A percentile compares a stretch with the other conserved stretches of the same genome.
Evolutionary conservation across 1,140 invertebrate genomes (phyloP).

Genomic region (Pararge aegeria): DNA sequence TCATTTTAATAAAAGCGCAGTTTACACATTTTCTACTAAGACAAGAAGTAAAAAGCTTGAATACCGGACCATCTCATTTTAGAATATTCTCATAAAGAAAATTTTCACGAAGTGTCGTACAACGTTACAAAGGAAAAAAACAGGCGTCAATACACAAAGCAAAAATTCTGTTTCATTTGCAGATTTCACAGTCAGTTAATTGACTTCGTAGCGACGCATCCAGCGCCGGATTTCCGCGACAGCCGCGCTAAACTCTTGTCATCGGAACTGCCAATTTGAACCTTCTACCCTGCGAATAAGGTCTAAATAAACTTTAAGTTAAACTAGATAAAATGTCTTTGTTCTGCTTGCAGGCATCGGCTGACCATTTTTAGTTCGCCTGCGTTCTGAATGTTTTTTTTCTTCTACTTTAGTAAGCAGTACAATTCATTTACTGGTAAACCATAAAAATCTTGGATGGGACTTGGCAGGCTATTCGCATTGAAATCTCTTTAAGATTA

Average conservation of each 20-base stretch:
- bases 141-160: conserved; percentile 35
- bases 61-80: background rate
- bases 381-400: background rate
- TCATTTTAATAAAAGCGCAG: too few species aligned
- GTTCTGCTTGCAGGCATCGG: conserved; percentile 17
- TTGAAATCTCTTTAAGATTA: background rate
- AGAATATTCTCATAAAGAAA: conserved; percentile 4
- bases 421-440: too few species aligned
- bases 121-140: conserved; percentile 29
- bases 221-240: conserved; percentile 27
- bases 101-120: conserved; percentile 15
- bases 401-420: too few species aligned
- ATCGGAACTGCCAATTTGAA: conserved; percentile 9
- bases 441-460: too few species aligned
- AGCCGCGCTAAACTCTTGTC: conserved; percentile 10
- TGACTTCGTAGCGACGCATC: conserved; percentile 39
- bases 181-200: conserved; percentile 47
- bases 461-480: too few species aligned
- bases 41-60: background rate
- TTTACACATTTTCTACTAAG: background rate
- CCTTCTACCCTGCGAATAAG: conserved; percentile 13
- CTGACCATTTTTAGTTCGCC: conserved; percentile 24
- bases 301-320: background rate
- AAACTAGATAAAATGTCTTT: conserved; percentile 22
- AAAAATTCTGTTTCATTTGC: conserved; percentile 43